Base-by-base conservation (phyloP, 2,888 invertebrate genomes). In the Iselma pallidipennis region DNA sequence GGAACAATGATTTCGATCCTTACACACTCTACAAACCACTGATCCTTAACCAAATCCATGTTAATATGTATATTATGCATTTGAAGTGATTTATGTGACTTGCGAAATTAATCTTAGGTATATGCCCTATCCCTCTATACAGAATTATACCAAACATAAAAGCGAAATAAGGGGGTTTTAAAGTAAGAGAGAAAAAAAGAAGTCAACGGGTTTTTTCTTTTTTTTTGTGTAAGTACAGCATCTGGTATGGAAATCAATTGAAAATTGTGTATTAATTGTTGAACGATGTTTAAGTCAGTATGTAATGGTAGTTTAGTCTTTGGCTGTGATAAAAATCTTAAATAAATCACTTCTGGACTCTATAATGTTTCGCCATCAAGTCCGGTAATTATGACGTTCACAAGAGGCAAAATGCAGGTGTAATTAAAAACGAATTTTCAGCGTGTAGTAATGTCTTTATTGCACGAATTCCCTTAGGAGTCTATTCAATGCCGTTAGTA, bases 41-140 rank as follows among this genome's bases (percentile, higher is more conserved):
- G 76, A 75, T 74, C 75, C 74, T 72, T 69, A 60, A 69, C 72
- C 73, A 74, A 77, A 78, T 76, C 77, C 76, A 74, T 75, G 76
- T 77, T 78, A 78, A 77, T 78, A 76, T 76, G 76, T 75, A 67
- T 75, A 74, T 74, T 74, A 73, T 73, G 70, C 72, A 65, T 69
- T 74, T 71, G 66, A 59, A 64, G 70, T 76, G 78, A 78, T 78
- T 77, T 77, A 78, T 77, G 70, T 69, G 75, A 74, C 71, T 72
- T 57, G 60, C 58, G 68, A 69, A 72, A 72, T 72, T 72, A 72
- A 72, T 72, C 71, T 71, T 72, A 65, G 65, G 65, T 61, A 57
- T 63, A 50, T 60, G 42, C 12, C 29, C 29, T 10, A 29, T 12
- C 37, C 37, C 37, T 37, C 9, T 63, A 19, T 49, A 23, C 49